phyloP scores from a whole-genome alignment of 2,888 invertebrate genomes.

The Trachelus tabidus region DNA sequence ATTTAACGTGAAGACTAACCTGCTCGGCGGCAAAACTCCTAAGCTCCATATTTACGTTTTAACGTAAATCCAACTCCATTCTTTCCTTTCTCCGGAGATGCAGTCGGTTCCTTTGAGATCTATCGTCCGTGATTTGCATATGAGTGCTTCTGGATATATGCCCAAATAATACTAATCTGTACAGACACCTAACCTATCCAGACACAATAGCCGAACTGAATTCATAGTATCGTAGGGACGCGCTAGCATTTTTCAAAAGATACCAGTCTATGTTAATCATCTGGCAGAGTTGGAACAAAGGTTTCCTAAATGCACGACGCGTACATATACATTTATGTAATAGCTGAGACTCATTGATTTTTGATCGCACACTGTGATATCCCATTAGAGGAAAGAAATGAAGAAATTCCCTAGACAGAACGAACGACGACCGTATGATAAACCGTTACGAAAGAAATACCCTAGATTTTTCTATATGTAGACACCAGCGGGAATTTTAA shows the following conservation, averaged over 20 bases:
- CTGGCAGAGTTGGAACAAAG: background rate
- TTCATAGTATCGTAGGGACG: background rate
- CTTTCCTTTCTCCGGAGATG: background rate
- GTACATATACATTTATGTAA: background rate
- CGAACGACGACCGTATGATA: background rate
- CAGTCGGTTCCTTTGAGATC: slow-evolving; percentile 5
- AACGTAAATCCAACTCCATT: background rate
- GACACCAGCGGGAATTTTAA: background rate
- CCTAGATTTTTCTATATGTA: background rate
- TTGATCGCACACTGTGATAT: background rate
- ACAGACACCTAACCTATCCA: background rate
- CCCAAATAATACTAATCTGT: background rate
- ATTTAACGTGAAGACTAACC: background rate
- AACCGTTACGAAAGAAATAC: background rate
- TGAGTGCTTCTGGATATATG: slow-evolving; percentile 4
- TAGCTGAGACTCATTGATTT: background rate
- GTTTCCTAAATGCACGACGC: background rate
- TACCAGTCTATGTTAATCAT: background rate
- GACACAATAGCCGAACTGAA: background rate
- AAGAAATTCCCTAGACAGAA: background rate
- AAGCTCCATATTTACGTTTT: slow-evolving; percentile 4
- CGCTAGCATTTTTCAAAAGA: background rate
- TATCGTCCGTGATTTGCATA: slow-evolving; percentile 7
- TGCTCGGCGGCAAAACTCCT: background rate
- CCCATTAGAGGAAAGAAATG: too few species aligned